Evolutionary conservation across 2,797 vertebrate species (phyloP).

Genomic region (Enteromius fasciolatus): DNA sequence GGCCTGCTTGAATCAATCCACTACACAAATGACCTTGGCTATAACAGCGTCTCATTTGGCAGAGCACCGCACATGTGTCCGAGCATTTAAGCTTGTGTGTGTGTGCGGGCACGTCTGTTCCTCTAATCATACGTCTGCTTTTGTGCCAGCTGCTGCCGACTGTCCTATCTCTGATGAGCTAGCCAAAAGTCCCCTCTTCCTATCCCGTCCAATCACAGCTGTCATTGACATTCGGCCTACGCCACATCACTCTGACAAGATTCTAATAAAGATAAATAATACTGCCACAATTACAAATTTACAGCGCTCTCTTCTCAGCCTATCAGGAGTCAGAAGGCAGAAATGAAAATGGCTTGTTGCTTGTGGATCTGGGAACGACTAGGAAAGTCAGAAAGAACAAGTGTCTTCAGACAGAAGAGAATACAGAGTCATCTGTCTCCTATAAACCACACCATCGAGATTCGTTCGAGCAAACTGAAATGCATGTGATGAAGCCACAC

Average conservation of each 20-base stretch:
- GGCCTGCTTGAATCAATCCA: conserved; percentile 24
- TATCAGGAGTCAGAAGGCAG: conserved; percentile 69
- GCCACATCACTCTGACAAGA: conserved; percentile 77
- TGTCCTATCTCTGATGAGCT: conserved; percentile 45
- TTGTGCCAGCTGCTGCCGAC: conserved; percentile 42
- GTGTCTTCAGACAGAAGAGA: conserved; percentile 63
- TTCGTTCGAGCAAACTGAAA: conserved; percentile 75
- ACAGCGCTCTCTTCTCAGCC: conserved; percentile 70
- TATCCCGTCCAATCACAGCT: conserved; percentile 55
- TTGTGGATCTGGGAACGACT: conserved; percentile 64
- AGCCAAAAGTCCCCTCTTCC: conserved; percentile 46
- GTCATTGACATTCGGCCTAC: conserved; percentile 73
- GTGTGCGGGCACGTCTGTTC: conserved; percentile 29
- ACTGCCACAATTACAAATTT: conserved; percentile 75
- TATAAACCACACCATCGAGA: conserved; percentile 82
- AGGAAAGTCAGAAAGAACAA: conserved; percentile 44
- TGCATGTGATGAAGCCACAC: conserved; percentile 56
- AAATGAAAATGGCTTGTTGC: conserved; percentile 71
- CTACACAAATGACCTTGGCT: conserved; percentile 26
- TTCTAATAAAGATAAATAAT: conserved; percentile 85
- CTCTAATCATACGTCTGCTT: conserved; percentile 47
- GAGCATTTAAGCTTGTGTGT: background rate
- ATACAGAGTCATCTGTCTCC: conserved; percentile 73
- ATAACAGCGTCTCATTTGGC: background rate
- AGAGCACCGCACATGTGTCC: conserved; percentile 3